Evolutionary conservation across 30 jellyfish, hydroid and myxozoan species (phyloP).

Genomic region (Catostylus mosaicus): DNA sequence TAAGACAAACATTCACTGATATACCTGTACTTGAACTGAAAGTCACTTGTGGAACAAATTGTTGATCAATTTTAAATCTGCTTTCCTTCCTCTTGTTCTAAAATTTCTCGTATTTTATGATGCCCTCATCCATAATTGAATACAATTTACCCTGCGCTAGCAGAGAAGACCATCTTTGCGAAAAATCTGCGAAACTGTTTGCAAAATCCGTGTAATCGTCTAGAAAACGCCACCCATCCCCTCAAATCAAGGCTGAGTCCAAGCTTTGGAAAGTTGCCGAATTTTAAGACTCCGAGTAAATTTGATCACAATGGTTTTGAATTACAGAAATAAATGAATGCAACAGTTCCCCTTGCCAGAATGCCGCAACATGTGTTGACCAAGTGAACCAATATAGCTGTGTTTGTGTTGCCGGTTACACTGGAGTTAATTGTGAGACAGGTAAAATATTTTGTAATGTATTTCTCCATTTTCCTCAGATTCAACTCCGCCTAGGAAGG

Average conservation of each 20-base stretch:
- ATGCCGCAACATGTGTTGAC: slow-evolving; percentile 40
- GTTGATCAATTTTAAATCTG: no score
- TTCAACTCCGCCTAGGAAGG: background rate
- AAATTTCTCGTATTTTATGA: no score
- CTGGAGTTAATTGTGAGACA: slow-evolving; percentile 10
- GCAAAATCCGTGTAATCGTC: background rate
- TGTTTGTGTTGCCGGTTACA: slow-evolving; percentile 29
- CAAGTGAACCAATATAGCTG: slow-evolving; percentile 8
- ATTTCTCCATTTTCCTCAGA: background rate
- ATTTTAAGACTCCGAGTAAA: background rate
- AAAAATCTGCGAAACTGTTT: background rate
- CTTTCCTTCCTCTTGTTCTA: no score
- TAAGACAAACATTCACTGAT: no score
- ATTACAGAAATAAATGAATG: slow-evolving; percentile 28
- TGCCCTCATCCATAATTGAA: no score
- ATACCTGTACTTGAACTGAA: no score
- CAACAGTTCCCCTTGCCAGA: slow-evolving; percentile 36
- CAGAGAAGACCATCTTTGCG: background rate
- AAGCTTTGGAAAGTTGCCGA: no score
- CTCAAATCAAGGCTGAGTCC: no score
- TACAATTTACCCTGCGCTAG: background rate
- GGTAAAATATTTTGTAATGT: background rate
- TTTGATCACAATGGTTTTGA: background rate
- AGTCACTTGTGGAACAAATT: no score
- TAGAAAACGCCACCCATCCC: no score